A percentile compares a stretch with the other conserved stretches of the same genome.
phyloP scores from a whole-genome alignment of 2,113 vertebrate genomes.

The Zosterops hypoxanthus region DNA sequence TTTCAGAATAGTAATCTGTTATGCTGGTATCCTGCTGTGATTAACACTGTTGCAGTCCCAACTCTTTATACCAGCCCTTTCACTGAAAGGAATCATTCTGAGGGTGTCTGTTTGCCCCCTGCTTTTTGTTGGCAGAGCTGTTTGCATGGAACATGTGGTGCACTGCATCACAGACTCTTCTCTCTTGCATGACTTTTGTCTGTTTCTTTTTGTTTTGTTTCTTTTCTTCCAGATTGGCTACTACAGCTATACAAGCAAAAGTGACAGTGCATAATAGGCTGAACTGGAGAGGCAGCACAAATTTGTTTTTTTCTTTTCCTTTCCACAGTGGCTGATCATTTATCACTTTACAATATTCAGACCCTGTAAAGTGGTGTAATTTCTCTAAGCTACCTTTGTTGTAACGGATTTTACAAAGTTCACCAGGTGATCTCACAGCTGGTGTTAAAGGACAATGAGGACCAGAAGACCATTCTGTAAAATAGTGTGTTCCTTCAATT shows the following conservation, averaged over 20 bases:
- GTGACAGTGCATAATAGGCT: neutral
- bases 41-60: neutral
- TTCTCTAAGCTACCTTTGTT: neutral
- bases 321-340: neutral
- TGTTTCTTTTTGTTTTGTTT: neutral
- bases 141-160: neutral
- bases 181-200: neutral
- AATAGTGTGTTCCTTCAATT: neutral
- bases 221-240: neutral
- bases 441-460: neutral
- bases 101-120: neutral
- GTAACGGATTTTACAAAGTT: neutral
- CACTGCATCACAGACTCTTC: neutral
- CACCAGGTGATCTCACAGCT: neutral
- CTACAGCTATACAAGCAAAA: neutral
- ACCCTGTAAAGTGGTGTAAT: neutral
- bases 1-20: neutral
- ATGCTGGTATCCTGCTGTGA: fast-evolving
- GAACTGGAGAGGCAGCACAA: neutral
- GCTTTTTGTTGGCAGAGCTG: neutral
- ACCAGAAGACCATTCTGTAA: neutral
- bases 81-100: neutral
- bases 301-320: neutral
- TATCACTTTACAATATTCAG: neutral
- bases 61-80: neutral